Conservation (phyloP, 2,888 invertebrate genomes). For the Oxyteleia sp. region DNA sequence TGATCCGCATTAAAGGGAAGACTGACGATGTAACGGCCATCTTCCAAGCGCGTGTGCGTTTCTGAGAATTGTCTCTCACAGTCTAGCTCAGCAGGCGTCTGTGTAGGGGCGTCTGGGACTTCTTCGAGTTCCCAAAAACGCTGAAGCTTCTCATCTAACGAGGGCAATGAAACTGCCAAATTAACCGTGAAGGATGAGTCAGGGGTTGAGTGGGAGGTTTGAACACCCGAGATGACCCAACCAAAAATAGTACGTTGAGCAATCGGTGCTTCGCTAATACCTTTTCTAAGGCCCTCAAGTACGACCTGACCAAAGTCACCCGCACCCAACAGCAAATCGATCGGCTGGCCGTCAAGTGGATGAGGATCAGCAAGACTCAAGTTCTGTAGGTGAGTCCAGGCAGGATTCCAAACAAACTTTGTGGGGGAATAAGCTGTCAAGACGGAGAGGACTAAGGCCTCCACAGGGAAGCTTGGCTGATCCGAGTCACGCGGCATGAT, state of each 20-base stretch:
- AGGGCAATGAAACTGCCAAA: not conserved
- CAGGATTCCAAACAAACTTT: not conserved
- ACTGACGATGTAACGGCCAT: slow-evolving; percentile 10
- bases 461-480: not conserved
- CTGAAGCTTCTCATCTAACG: not conserved
- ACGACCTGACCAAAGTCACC: slow-evolving; percentile 4
- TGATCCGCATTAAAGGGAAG: slow-evolving; percentile 5
- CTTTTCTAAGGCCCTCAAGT: not conserved
- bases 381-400: not conserved
- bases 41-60: not conserved
- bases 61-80: slow-evolving; percentile 6
- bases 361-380: slow-evolving; percentile 1
- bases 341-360: not conserved
- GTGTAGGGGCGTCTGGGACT: not conserved
- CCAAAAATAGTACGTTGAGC: slow-evolving; percentile 25
- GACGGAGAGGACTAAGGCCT: slow-evolving; percentile 8
- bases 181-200: not conserved
- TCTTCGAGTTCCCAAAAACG: not conserved
- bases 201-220: not conserved
- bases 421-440: not conserved
- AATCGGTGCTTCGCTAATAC: not conserved
- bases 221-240: no score
- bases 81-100: not conserved
- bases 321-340: slow-evolving; percentile 15
- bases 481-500: not conserved